Evolutionary conservation across 2,888 invertebrate genomes (phyloP), one percentile per base, ranked within the genome.

Genomic region (Gasteruption jaculator): DNA sequence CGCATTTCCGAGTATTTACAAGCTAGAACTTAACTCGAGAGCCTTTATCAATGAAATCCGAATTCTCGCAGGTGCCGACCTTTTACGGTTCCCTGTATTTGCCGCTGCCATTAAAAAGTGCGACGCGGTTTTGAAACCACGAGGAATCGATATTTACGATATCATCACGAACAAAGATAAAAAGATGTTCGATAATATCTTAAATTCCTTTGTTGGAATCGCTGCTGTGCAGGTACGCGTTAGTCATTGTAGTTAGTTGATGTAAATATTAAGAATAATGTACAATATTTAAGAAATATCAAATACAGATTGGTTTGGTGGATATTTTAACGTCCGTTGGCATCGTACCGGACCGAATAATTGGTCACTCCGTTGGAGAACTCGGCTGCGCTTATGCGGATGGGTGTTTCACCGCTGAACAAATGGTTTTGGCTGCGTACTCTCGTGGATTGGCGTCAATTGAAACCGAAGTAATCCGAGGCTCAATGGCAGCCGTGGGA

Each of bases 341-440:
- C n/a, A 74, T 87, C 10, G 69, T 71, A 24, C 82, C 86, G 1
- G 85, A 86, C 67, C 81, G 83, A 10, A 79, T 86, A 43, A 78
- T 87, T 44, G 92, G 96, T 2, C 94, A 95, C 71, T 94, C 94
- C 6, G 89, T 92, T 0, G 96, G 96, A 15, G 96, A 96, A 69
- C 74, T 96, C 5, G 93, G 91, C 1, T 95, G 96, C 69, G 93
- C 90, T 0, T 96, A 96, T 72, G 93, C 92, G 2, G 96, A 96
- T 68, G 91, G 90, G 0, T 87, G 90, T 53, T 79, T 95, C 53
- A 89, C 91, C 0, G 59, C 63, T 2, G 67, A 68, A 21, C 61
- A 69, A 43, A 65, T 62, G 64, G 41, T 69, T 2, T 49, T 68
- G 0, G 38, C 60, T 2, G 61, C 68, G 0, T 66, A 66, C 34